Evolutionary conservation across 2,888 invertebrate species (phyloP), one percentile per base, ranked within the genome.

Genomic region (Prosopocoilus inquinatus): DNA sequence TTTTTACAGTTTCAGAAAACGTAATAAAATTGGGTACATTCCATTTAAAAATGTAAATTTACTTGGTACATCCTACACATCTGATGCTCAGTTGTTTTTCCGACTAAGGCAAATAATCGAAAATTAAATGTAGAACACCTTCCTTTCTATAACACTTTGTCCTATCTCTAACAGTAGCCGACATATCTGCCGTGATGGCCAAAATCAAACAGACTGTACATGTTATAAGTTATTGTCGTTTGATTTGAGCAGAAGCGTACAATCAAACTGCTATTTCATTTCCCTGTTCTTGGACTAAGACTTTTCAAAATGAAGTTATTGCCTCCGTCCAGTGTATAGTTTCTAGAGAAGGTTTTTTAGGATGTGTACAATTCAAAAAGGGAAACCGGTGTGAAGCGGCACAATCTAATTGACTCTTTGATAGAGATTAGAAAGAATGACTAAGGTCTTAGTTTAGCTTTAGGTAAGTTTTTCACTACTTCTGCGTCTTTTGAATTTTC

Each of bases 341-440:
- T 72, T 64, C 67, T 78, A 51, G 56, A 65, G 20, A 63, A 65
- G 33, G 67, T 75, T 8, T 75, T 78, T 47, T 63, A 65, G 56
- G 67, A 70, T 2, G 71, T 75, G 0, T 63, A 77, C 3, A 58
- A 61, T 7, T 55, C 69, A 9, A 62, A 78, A 49, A 68, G 74
- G 53, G 38, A 66, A 57, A 58, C 51, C 35, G 62, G 66, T 8
- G 20, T 63, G 9, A 66, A 70, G 68, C 53, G 80, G 44, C 74
- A 78, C 50, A 78, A 82, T 63, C 78, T 79, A 51, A 67, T 81
- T 1, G 80, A 81, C 62, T 61, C 78, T 33, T 67, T 79, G 58
- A 63, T 78, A 7, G 74, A 74, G 45, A 59, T 72, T 44, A 71
- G 78, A 13, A 75, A 67, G 28, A 47, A 79, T 41, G 68, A 51